Base-by-base conservation (phyloP, 2,113 vertebrate genomes). In the Malurus alboscapulatus region DNA sequence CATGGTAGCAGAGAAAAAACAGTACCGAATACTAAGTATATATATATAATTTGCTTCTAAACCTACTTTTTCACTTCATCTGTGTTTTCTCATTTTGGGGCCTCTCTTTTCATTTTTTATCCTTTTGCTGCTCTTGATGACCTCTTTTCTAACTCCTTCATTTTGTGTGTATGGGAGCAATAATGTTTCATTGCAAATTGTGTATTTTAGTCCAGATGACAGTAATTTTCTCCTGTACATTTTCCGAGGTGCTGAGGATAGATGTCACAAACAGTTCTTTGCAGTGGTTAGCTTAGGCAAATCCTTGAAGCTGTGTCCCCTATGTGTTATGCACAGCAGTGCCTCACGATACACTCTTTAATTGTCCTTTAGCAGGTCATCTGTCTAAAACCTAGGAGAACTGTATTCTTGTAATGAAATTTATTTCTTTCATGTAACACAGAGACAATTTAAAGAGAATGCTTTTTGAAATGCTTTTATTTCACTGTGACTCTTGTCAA, bases 361-460 rank as follows among this genome's bases (percentile, higher is more conserved):
- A 75, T 89, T 80, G 81, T 66, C 59, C 44, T 89, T 74, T 59
- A 45, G 59, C 90, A 90, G 75, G 59, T 96, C 91, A 91, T 85
- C 84, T 94, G 59, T 63, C 71, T 90, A 66, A 93, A 95, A 95
- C 67, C 67, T 94, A 89, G 30, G 54, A 87, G 54, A 85, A 79
- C 26, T 83, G 38, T 63, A 4, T 80, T 73, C 59, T 74, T 79
- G 62, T 84, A 94, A 77, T 85, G 59, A 92, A 94, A 92, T 94
- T 93, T 87, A 84, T 96, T 96, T 94, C 36, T 84, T 93, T 55
- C 34, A 2, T 88, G 66, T 91, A 94, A 95, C 58, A 84, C 47
- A 92, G 62, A 94, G 74, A 86, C 88, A 95, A 89, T 95, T 96
- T 92, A 94, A 97, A 93, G 89, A 47, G 80, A 96, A 94, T 96